Base-by-base conservation (phyloP, 2,797 vertebrate genomes). In the Macropodus opercularis region DNA sequence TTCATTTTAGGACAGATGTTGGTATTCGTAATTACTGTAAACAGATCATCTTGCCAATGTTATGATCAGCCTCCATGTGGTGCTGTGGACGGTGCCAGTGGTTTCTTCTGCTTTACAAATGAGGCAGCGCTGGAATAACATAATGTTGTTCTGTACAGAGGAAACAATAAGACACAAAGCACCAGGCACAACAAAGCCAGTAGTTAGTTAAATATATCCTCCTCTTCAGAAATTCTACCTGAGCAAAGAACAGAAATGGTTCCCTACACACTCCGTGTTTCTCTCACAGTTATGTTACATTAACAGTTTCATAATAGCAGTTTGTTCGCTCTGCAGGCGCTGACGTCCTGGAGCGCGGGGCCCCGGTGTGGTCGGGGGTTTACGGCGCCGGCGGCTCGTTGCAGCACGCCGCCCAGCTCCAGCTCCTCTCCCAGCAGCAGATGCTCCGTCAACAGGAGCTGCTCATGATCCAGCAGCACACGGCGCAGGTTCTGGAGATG, bases 381-480 rank as follows among this genome's bases (percentile, higher is more conserved):
- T 98, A 97, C 79, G 92, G 95, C 0, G 87, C 93, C 36, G 90
- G 95, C 75, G 92, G 92, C 88, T 92, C 96, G 38, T 93, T 98
- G 71, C 98, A 99, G 82, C 98, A 98, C 0, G 97, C 96, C 0
- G 96, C 98, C 85, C 97, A 98, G 90, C 94, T 98, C 41, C 98
- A 98, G 90, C 93, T 98, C 9, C 94, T 99, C 66, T 98, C 96
- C 12, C 97, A 99, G 81, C 98, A 99, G 85, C 96, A 98, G 88
- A 93, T 99, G 79, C 91, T 99, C 38, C 88, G 97, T 21, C 98
- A 99, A 82, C 96, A 98, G 0, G 98, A 99, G 84, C 84, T 99
- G 4, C 93, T 96, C 79, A 95, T 98, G 93, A 93, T 98, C 83
- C 96, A 98, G 85, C 97, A 98, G 86, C 97, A 98, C 84, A 95